Evolutionary conservation across 2,888 invertebrate species (phyloP), one percentile per base, ranked within the genome.

Genomic region (Nephrocerus scutellatus): DNA sequence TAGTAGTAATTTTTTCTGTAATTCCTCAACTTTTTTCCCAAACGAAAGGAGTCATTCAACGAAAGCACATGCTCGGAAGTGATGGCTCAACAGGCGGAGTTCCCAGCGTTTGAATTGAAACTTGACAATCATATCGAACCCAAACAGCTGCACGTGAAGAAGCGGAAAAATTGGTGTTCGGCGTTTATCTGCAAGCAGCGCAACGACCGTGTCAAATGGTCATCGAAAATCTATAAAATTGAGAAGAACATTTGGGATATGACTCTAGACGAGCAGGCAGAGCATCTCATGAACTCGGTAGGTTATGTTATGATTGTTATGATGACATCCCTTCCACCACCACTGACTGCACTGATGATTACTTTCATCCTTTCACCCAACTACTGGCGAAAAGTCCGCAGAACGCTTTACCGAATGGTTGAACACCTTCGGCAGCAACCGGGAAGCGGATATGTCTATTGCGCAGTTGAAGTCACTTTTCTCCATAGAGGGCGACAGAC

Each of bases 221-320:
- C 60, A 12, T 57, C 67, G 2, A 66, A 65, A 48, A 53, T 64
- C 8, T 60, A 66, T 10, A 50, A 59, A 29, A 43, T 57, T 36
- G 53, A 60, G 31, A 46, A 46, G 7, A 48, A 43, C 26, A 54
- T 59, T 12, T 47, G 46, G 36, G 57, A 60, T 18, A 60, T 59
- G 18, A 51, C 59, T 1, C 41, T 68, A 1, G 66, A 65, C 19
- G 67, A 69, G 24, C 66, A 68, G 38, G 67, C 68, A 0, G 66
- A 67, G 33, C 54, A 62, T 25, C 44, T 68, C 1, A 69, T 69
- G 62, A 66, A 68, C 47, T 57, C 62, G 20, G 67, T 66, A 36
- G 51, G 56, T 48, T n/a, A 5, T 12, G 2, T 9, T 22, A 16
- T 10, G n/a, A 5, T 4, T 29, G 2, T 4, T 13, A 16, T n/a